phyloP scores from a whole-genome alignment of 1,140 invertebrate species.

The Geopemphigus sp. region DNA sequence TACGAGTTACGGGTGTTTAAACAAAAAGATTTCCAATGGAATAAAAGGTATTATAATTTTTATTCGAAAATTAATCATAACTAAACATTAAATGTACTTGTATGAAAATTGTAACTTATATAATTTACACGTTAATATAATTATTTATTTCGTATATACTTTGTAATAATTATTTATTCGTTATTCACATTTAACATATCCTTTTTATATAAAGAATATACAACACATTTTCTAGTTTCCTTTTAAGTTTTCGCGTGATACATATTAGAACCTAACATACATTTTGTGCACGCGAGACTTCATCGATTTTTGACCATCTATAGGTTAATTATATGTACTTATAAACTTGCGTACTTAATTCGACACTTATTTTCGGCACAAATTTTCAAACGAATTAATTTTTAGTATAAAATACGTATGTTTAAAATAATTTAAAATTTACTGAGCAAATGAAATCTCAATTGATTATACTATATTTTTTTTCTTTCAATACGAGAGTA shows the following conservation, averaged over 20 bases:
- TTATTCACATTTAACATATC: not conserved
- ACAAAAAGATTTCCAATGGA: no score
- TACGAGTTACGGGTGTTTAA: no score
- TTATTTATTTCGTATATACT: not conserved
- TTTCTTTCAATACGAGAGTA: no score
- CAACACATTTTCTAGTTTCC: not conserved
- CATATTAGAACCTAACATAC: not conserved
- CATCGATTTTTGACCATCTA: constrained; percentile 14
- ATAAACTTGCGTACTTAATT: not conserved
- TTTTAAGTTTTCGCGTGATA: not conserved
- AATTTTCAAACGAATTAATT: not conserved
- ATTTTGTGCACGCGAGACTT: constrained; percentile 4
- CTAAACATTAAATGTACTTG: no score
- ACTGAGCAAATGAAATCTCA: no score
- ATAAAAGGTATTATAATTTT: no score
- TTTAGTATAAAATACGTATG: not conserved
- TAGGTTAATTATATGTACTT: not conserved
- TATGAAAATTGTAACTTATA: no score
- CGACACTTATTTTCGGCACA: not conserved
- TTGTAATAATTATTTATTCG: not conserved
- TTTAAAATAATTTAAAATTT: no score
- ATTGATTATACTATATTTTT: no score
- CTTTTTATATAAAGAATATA: not conserved
- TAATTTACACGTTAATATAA: no score
- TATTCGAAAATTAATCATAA: no score